Evolutionary conservation across 2,113 vertebrate species (phyloP).

Genomic region (Festucalex cinctus): DNA sequence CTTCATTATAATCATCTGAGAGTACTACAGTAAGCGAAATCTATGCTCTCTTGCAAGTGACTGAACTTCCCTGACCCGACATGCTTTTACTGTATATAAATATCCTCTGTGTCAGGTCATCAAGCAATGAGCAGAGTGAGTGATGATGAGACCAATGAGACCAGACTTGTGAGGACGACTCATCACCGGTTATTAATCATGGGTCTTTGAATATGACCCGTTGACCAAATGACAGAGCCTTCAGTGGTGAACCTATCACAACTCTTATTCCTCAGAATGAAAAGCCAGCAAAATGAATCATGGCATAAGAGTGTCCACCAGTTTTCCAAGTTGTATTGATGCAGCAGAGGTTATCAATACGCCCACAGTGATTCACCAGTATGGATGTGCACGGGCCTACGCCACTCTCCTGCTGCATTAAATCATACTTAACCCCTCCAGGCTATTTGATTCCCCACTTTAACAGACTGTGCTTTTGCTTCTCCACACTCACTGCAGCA

Average conservation of each 20-base stretch:
- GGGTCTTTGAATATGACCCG: too few species aligned
- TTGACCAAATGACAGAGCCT: too few species aligned
- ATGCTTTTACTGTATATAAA: too few species aligned
- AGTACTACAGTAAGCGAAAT: too few species aligned
- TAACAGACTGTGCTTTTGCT: conserved; percentile 38
- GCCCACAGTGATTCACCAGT: conserved; percentile 33
- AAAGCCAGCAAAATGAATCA: background rate
- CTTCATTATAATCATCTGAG: too few species aligned
- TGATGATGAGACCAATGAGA: too few species aligned
- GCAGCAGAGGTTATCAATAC: conserved; percentile 39
- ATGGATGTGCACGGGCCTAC: conserved; percentile 41
- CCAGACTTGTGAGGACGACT: too few species aligned
- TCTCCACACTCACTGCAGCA: conserved; percentile 18
- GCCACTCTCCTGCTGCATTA: conserved; percentile 40
- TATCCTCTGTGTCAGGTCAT: too few species aligned
- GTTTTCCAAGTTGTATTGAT: background rate
- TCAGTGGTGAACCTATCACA: background rate
- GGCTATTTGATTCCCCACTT: conserved; percentile 51
- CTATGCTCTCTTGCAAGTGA: too few species aligned
- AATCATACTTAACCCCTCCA: conserved; percentile 48
- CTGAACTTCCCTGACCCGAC: too few species aligned
- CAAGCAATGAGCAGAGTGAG: too few species aligned
- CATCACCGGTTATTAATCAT: too few species aligned
- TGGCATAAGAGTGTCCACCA: background rate
- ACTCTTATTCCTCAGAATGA: background rate